Evolutionary conservation across 2,797 vertebrate species (phyloP).

Genomic region (Cossypha caffra): DNA sequence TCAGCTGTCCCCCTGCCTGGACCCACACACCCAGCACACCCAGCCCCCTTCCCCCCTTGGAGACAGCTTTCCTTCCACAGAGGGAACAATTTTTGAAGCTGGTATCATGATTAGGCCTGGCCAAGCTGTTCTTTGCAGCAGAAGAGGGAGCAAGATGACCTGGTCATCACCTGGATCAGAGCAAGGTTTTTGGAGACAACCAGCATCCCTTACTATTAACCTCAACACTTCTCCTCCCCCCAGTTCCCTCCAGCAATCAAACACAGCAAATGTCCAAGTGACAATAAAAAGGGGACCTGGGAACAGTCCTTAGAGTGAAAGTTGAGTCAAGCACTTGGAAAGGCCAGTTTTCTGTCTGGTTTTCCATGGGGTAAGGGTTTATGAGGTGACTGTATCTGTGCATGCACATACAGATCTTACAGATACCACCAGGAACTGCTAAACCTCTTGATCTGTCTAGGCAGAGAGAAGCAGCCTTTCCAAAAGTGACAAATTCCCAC

Average conservation of each 20-base stretch:
- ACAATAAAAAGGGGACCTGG: not conserved
- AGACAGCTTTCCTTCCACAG: not conserved
- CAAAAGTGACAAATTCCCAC: not conserved
- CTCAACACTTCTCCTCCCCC: not conserved
- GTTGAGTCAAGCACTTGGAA: not conserved
- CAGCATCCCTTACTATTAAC: not conserved
- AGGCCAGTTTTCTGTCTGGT: not conserved
- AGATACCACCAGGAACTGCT: not conserved
- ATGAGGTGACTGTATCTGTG: not conserved
- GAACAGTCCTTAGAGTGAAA: not conserved
- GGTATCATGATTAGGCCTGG: not conserved
- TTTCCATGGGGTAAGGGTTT: not conserved
- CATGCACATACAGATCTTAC: rapidly evolving
- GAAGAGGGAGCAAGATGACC: not conserved
- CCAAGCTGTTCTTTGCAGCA: not conserved
- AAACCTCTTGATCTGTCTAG: not conserved
- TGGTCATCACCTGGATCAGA: not conserved
- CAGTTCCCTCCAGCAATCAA: not conserved
- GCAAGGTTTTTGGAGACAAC: not conserved
- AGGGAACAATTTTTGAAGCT: not conserved
- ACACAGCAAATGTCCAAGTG: not conserved
- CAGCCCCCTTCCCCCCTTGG: not conserved
- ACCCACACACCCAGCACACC: rapidly evolving
- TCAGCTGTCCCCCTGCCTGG: not conserved
- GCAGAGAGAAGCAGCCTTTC: not conserved